Conservation (phyloP, 1,140 invertebrate genomes). For the Magallana ariakensis region DNA sequence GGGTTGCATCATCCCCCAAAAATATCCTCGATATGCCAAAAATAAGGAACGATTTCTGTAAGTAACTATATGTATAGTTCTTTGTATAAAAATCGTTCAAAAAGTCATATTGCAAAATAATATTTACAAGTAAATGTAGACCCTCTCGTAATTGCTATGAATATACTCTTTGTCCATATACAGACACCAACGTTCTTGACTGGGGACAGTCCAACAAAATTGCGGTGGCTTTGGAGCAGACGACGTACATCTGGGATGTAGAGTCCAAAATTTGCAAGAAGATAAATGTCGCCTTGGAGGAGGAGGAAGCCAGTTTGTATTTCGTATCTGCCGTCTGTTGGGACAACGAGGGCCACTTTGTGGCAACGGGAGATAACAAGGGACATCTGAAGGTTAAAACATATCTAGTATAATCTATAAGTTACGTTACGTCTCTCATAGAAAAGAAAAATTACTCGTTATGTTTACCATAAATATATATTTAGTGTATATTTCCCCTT, state of each 20-base stretch:
- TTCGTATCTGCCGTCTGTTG: constrained; percentile 54
- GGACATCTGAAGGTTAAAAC: constrained; percentile 47
- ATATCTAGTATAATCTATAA: background rate
- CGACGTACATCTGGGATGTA: constrained; percentile 54
- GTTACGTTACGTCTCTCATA: no score
- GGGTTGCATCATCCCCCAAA: constrained; percentile 42
- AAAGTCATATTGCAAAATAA: background rate
- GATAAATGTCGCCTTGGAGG: background rate
- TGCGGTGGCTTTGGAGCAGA: constrained; percentile 49
- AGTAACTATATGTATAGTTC: constrained; percentile 17
- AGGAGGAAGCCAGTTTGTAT: constrained; percentile 29
- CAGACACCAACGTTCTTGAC: constrained; percentile 56
- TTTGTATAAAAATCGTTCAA: background rate
- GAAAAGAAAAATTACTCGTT: no score
- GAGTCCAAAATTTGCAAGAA: constrained; percentile 47
- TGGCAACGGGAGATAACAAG: constrained; percentile 52
- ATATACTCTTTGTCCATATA: background rate
- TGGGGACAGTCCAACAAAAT: constrained; percentile 58
- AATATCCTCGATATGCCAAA: constrained; percentile 54
- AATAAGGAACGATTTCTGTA: constrained; percentile 54
- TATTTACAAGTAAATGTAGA: background rate
- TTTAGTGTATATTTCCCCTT: no score
- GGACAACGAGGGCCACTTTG: constrained; percentile 43
- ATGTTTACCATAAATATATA: no score
- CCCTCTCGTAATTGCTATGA: background rate